Evolutionary conservation across 1,140 invertebrate species (phyloP).

Genomic region (Belonocnema kinseyi): DNA sequence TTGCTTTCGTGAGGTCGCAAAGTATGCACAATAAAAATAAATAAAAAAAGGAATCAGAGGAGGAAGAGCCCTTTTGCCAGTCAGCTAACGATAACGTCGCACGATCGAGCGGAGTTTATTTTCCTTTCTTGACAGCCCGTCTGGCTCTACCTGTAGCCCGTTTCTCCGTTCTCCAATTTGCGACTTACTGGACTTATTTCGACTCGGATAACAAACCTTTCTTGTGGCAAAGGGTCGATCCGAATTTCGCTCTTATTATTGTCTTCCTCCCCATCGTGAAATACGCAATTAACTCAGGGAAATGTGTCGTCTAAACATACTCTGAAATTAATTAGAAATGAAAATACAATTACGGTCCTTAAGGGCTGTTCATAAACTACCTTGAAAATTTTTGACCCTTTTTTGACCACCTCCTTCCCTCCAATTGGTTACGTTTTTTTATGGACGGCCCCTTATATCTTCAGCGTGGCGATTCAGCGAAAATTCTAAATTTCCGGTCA

Average conservation of each 20-base stretch:
- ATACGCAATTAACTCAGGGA: conserved; percentile 36
- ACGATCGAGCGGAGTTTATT: conserved; percentile 51
- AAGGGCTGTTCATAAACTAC: too few species aligned
- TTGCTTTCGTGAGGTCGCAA: conserved; percentile 37
- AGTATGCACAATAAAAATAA: conserved; percentile 41
- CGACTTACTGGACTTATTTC: conserved; percentile 49
- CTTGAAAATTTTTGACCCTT: too few species aligned
- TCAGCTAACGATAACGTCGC: conserved; percentile 47
- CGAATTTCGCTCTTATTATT: conserved; percentile 50
- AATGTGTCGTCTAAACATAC: too few species aligned
- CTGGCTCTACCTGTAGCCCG: conserved; percentile 48
- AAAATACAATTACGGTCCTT: not conserved
- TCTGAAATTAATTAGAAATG: conserved; percentile 23
- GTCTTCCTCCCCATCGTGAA: conserved; percentile 47
- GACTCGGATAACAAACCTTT: conserved; percentile 49
- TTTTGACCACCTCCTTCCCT: too few species aligned
- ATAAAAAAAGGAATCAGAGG: conserved; percentile 44
- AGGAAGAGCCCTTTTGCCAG: conserved; percentile 42
- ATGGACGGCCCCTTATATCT: not conserved
- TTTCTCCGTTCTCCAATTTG: conserved; percentile 43
- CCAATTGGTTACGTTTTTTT: too few species aligned
- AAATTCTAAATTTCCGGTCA: too few species aligned
- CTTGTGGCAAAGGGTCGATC: conserved; percentile 39
- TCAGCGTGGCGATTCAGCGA: too few species aligned
- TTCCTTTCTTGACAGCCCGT: conserved; percentile 48